phyloP scores from a whole-genome alignment of 2,888 invertebrate species.

The Byasa hedistus region DNA sequence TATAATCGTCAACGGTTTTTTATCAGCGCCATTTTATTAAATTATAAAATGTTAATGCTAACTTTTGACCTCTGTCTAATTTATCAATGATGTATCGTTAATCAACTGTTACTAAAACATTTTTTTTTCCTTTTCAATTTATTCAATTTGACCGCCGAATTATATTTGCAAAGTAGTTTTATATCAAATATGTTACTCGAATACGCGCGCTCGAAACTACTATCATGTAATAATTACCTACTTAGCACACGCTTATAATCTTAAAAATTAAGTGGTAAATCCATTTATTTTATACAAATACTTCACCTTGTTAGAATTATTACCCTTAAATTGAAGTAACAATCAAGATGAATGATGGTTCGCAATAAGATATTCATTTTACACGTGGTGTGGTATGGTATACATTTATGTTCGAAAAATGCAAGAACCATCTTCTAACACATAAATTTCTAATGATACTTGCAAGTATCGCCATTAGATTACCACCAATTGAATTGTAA shows the following conservation, averaged over 20 bases:
- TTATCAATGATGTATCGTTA: conserved; percentile 4
- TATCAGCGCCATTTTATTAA: conserved; percentile 5
- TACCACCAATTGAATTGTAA: background rate
- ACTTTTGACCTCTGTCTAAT: conserved; percentile 6
- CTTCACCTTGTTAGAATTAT: conserved; percentile 10
- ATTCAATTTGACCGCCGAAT: background rate
- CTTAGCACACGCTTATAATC: no score
- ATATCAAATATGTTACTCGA: background rate
- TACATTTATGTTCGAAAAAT: conserved; percentile 25
- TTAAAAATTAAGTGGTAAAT: background rate
- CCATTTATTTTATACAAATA: conserved; percentile 17
- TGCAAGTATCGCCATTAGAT: conserved; percentile 1
- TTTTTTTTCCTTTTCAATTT: background rate
- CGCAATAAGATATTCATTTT: conserved; percentile 13
- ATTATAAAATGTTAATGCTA: conserved; percentile 4
- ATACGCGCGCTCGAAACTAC: background rate
- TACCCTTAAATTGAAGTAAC: conserved; percentile 6
- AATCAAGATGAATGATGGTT: conserved; percentile 14
- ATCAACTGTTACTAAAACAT: background rate
- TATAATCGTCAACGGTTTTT: conserved; percentile 12
- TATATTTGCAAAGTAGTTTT: background rate
- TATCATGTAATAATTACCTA: no score
- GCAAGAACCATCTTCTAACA: conserved; percentile 16
- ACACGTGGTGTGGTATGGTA: conserved; percentile 12
- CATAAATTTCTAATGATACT: conserved; percentile 21